Evolutionary conservation across 2,113 vertebrate genomes (phyloP).

Genomic region (Osmerus eperlanus): DNA sequence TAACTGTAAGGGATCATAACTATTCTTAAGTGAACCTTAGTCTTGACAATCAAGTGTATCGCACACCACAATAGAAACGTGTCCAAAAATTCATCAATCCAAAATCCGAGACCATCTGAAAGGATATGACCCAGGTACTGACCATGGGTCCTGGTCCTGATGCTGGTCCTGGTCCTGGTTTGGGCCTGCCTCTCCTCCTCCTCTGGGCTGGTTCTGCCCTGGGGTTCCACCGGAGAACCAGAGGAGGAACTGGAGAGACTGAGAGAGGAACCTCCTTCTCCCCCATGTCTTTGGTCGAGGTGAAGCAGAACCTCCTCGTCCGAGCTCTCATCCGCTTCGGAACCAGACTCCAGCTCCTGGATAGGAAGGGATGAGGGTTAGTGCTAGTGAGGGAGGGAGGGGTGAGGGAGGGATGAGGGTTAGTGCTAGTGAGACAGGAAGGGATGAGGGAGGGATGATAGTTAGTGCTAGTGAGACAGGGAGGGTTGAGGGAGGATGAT

Average conservation of each 20-base stretch:
- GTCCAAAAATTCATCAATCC: no score
- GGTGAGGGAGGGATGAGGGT: neutral
- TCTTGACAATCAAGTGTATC: no score
- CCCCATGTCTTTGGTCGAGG: neutral
- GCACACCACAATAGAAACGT: no score
- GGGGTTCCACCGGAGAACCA: neutral
- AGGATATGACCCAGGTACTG: no score
- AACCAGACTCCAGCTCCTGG: conserved; percentile 69
- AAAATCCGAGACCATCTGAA: no score
- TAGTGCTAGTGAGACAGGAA: neutral
- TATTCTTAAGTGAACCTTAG: no score
- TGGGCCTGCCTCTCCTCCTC: neutral
- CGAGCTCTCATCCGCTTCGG: conserved; percentile 51
- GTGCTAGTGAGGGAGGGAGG: neutral
- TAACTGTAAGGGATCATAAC: no score
- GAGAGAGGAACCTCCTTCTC: neutral
- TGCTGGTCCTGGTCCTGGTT: neutral
- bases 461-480: no score
- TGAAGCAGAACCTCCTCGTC: conserved; percentile 37
- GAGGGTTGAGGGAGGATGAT: neutral
- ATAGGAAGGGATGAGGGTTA: conserved; percentile 6
- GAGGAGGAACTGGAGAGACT: neutral
- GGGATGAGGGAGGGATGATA: no score
- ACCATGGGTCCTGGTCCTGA: no score
- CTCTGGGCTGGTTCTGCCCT: neutral